Percentiles rank a stretch among this genome's conserved stretches.
Conservation (phyloP, 92 coral and sea anemone genomes). For the Scolanthus callimorphus region DNA sequence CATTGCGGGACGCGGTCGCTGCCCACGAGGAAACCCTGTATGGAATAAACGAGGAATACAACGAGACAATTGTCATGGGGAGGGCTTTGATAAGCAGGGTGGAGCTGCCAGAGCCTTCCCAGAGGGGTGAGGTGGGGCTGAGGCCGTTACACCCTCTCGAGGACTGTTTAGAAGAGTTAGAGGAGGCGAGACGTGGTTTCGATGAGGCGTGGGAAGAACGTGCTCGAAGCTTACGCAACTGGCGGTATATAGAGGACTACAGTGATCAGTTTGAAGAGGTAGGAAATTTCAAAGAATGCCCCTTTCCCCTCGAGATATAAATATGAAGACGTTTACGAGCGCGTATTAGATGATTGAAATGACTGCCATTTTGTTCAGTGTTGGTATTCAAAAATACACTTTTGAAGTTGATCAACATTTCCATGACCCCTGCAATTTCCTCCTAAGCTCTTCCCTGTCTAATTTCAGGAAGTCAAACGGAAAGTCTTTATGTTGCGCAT, state of each 20-base stretch:
- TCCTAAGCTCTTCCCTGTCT: too few species aligned
- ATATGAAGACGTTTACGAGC: too few species aligned
- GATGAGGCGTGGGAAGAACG: slow-evolving; percentile 86
- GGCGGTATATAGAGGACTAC: slow-evolving; percentile 69
- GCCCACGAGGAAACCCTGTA: slow-evolving; percentile 77
- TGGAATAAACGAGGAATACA: slow-evolving; percentile 67
- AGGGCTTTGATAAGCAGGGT: slow-evolving; percentile 82
- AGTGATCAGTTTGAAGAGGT: slow-evolving; percentile 59
- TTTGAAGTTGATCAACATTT: too few species aligned
- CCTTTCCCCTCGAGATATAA: too few species aligned
- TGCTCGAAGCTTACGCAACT: slow-evolving; percentile 54
- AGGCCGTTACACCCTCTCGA: slow-evolving; percentile 76
- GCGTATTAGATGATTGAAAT: too few species aligned
- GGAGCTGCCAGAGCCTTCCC: slow-evolving; percentile 55
- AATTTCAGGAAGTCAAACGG: too few species aligned
- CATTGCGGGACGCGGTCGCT: slow-evolving; percentile 51
- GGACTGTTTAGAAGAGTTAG: slow-evolving; percentile 65
- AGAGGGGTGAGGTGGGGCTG: slow-evolving; percentile 39
- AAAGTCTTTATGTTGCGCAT: too few species aligned
- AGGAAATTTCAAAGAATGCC: background rate
- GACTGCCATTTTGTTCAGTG: too few species aligned
- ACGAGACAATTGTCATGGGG: slow-evolving; percentile 89
- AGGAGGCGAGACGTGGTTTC: slow-evolving; percentile 63
- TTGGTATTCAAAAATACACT: too few species aligned
- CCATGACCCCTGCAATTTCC: too few species aligned